Conservation (phyloP, 2,113 vertebrate genomes). For the Cynoglossus semilaevis region DNA sequence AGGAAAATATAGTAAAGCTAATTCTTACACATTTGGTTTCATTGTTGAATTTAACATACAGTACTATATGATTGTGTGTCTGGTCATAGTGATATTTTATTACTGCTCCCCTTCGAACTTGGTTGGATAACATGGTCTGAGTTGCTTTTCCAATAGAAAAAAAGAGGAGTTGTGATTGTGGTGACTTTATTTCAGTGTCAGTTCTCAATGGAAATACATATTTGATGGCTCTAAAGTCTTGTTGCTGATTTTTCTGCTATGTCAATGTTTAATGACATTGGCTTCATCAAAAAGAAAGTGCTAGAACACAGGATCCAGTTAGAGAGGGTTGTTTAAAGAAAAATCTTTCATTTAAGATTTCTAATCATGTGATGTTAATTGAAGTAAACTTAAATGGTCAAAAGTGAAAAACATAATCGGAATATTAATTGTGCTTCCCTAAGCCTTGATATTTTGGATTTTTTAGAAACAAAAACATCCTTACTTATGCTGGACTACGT, state of each 20-base stretch:
- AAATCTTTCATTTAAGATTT: neutral
- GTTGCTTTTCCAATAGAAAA: neutral
- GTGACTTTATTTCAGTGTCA: neutral
- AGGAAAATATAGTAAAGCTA: neutral
- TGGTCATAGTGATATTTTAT: neutral
- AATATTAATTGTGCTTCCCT: slow-evolving; percentile 46
- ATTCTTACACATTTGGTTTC: neutral
- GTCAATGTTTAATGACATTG: neutral
- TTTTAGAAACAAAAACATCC: no score
- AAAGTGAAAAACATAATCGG: slow-evolving; percentile 31
- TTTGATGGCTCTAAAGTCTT: no score
- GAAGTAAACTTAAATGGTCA: neutral
- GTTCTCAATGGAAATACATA: no score
- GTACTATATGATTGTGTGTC: neutral
- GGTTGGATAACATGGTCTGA: no score
- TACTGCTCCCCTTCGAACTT: neutral
- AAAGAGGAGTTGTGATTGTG: neutral
- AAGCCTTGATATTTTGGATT: neutral
- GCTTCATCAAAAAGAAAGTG: neutral
- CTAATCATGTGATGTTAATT: neutral
- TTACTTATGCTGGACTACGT: no score
- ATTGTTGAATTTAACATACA: neutral
- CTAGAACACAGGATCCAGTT: neutral
- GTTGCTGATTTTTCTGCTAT: neutral
- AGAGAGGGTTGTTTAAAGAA: slow-evolving; percentile 1